Evolutionary conservation across 2,888 invertebrate species (phyloP).

Genomic region (Synergus umbraculus): DNA sequence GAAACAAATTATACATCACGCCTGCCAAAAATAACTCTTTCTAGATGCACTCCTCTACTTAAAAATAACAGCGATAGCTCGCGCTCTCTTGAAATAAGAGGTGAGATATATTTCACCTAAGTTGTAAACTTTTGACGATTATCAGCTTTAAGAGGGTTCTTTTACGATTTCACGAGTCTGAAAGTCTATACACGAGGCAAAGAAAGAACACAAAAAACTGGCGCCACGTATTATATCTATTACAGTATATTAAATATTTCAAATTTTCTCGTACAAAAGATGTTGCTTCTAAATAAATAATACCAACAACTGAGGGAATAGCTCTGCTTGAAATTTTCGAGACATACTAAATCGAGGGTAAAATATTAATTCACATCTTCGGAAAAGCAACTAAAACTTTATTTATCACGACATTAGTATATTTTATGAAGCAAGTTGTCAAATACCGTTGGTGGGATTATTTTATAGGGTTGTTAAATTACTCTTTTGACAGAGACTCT

Average conservation of each 20-base stretch:
- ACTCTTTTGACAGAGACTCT: neutral
- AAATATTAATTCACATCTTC: neutral
- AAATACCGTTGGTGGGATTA: neutral
- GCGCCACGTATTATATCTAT: neutral
- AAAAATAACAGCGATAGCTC: constrained; percentile 26
- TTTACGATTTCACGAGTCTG: neutral
- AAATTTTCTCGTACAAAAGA: neutral
- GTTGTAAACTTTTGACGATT: constrained; percentile 6
- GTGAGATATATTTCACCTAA: constrained; percentile 20
- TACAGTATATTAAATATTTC: neutral
- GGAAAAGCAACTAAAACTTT: neutral
- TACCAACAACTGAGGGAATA: too few species aligned
- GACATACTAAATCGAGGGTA: neutral
- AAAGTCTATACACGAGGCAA: neutral
- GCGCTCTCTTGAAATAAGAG: constrained; percentile 26
- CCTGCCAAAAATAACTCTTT: constrained; percentile 34
- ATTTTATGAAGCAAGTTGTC: constrained; percentile 5
- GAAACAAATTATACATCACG: constrained; percentile 30
- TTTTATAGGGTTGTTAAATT: constrained; percentile 3
- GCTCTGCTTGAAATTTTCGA: neutral
- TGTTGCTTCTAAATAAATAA: too few species aligned
- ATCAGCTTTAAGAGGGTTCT: neutral
- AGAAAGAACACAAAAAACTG: neutral
- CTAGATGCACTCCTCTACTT: constrained; percentile 28
- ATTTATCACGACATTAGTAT: constrained; percentile 8